Percentiles rank a stretch among this genome's conserved stretches.
These are phyloP conservation scores for Paratilapia polleni DNA, from an alignment of 2,113 vertebrate genomes.

Conservation along the genomic window DNA sequence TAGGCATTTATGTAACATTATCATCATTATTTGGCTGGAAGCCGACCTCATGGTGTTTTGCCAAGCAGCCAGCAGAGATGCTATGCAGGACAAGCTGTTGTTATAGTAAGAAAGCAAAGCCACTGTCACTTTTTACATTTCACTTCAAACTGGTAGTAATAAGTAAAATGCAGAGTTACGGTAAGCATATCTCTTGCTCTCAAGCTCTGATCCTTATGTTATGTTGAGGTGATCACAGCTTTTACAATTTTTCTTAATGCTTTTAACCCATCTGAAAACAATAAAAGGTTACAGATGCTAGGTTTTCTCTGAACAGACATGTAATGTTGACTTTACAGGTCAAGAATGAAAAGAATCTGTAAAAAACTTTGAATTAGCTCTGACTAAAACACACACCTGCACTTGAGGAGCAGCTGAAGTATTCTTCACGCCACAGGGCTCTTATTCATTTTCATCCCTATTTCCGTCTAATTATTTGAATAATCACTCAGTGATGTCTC, in stretches of 20 bases:
- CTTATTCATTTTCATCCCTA: conserved; percentile 44
- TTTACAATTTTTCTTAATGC: neutral
- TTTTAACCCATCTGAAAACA: neutral
- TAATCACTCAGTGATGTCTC: conserved; percentile 34
- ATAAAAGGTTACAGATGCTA: neutral
- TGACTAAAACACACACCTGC: neutral
- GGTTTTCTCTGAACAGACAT: neutral
- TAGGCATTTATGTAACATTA: conserved; percentile 1
- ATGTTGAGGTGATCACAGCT: neutral
- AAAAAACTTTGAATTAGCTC: neutral
- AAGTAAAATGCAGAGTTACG: neutral
- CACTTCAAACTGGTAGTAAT: neutral
- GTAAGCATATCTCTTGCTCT: neutral
- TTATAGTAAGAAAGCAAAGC: neutral
- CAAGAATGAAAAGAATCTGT: neutral
- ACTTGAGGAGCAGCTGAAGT: conserved; percentile 2
- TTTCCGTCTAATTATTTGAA: conserved; percentile 53
- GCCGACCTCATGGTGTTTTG: neutral
- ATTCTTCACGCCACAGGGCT: conserved; percentile 16
- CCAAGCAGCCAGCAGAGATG: neutral
- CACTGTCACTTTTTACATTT: neutral
- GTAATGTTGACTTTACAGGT: neutral
- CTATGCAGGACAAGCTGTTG: neutral
- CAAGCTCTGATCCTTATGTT: neutral
- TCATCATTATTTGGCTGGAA: conserved; percentile 4